These are phyloP conservation scores for Crypturellus undulatus DNA, from an alignment of 2,113 vertebrate genomes.

Conservation along the genomic window DNA sequence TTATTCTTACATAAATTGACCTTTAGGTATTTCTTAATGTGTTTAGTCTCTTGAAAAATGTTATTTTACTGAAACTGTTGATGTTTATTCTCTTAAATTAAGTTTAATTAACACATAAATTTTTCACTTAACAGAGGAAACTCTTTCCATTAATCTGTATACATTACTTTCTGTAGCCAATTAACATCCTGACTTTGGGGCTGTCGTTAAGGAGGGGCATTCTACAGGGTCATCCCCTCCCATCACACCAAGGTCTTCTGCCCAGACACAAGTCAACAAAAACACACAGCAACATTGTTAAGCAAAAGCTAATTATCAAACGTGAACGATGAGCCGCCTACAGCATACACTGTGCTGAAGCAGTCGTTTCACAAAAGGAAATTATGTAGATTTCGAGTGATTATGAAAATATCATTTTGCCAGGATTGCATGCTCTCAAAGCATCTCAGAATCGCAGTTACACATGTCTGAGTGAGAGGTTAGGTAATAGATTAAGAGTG, in stretches of 20 bases:
- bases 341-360: neutral
- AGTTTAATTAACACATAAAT: conserved; percentile 31
- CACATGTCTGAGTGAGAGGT: neutral
- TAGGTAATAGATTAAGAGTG: neutral
- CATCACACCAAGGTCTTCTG: neutral
- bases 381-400: conserved; percentile 7
- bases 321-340: neutral
- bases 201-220: neutral
- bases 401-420: conserved; percentile 7
- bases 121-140: conserved; percentile 19
- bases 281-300: neutral
- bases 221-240: neutral
- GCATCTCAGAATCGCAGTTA: neutral
- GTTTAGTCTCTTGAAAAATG: neutral
- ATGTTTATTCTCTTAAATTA: conserved; percentile 45
- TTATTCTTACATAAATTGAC: neutral
- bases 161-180: neutral
- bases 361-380: neutral
- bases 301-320: conserved; percentile 31
- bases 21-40: neutral
- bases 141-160: conserved; percentile 17
- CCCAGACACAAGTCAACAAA: neutral
- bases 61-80: neutral
- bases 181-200: neutral
- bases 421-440: neutral